phyloP scores from a whole-genome alignment of 1,140 invertebrate genomes.

The Myzus persicae region DNA sequence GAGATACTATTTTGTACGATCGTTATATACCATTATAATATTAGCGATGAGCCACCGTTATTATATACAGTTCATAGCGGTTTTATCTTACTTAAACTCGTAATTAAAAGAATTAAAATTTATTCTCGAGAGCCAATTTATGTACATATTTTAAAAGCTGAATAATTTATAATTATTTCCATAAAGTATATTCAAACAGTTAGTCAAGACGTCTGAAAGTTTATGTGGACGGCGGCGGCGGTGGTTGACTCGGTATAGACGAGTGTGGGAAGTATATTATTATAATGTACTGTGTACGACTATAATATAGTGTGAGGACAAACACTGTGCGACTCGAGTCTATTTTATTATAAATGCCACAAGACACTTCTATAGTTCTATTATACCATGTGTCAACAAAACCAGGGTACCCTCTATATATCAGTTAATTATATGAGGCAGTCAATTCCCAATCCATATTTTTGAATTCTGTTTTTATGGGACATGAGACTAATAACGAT shows the following conservation, averaged over 20 bases:
- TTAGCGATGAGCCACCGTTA: background rate
- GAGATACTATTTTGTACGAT: too few relatives aligned
- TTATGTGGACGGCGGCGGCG: background rate
- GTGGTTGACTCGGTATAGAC: background rate
- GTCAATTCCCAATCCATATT: too few relatives aligned
- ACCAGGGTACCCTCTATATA: too few relatives aligned
- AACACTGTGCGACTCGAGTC: too few relatives aligned
- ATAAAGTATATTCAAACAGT: background rate
- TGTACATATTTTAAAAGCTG: background rate
- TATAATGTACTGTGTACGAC: background rate
- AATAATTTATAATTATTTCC: background rate
- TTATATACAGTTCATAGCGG: background rate
- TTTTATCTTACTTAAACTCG: background rate
- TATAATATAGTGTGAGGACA: too few relatives aligned
- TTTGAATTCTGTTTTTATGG: too few relatives aligned
- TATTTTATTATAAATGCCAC: too few relatives aligned
- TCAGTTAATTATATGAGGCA: too few relatives aligned
- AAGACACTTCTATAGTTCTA: too few relatives aligned
- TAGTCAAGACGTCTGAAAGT: background rate
- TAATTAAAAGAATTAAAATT: constrained; percentile 8
- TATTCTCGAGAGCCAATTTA: background rate
- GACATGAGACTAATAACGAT: too few relatives aligned
- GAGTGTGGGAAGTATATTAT: background rate
- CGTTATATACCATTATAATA: background rate
- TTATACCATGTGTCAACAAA: too few relatives aligned